These are phyloP conservation scores for Rattus rattus DNA, from an alignment of 2,113 vertebrate genomes.

Conservation along the genomic window DNA sequence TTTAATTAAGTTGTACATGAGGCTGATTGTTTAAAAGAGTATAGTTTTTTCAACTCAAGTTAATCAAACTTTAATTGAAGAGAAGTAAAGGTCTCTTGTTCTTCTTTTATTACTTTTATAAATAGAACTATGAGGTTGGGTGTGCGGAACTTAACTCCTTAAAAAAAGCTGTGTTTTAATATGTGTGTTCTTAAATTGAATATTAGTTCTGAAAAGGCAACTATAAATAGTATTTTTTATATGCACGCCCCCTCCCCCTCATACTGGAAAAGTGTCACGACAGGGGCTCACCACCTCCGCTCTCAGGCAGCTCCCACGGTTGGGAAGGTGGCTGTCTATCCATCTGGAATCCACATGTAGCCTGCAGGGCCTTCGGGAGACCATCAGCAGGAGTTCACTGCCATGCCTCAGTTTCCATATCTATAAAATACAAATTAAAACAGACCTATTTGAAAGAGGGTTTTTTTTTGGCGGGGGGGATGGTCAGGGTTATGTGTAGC, in stretches of 20 bases:
- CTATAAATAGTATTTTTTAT: constrained; percentile 31
- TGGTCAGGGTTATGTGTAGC: not conserved
- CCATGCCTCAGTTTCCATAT: not conserved
- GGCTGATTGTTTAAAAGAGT: constrained; percentile 57
- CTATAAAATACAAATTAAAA: not conserved
- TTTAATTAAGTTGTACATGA: constrained; percentile 75
- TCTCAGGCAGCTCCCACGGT: not conserved
- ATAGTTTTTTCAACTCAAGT: constrained; percentile 58
- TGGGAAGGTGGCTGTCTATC: not conserved
- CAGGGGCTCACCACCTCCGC: not conserved
- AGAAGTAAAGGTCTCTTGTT: constrained; percentile 53
- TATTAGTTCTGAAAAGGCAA: constrained; percentile 47
- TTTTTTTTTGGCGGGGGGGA: not conserved
- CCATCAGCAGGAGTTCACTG: not conserved
- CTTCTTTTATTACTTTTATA: constrained; percentile 63
- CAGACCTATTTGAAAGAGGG: not conserved
- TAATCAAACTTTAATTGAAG: constrained; percentile 73
- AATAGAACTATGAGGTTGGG: constrained; percentile 51
- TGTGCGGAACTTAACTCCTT: constrained; percentile 54
- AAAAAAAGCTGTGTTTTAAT: constrained; percentile 53
- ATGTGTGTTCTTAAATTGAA: constrained; percentile 21
- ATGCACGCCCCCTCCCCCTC: not conserved
- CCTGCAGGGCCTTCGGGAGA: not conserved
- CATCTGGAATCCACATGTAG: not conserved
- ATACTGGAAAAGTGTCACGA: not conserved